Percentiles rank a stretch among this genome's conserved stretches.
These are phyloP conservation scores for Dendroctonus valens DNA, from an alignment of 1,140 invertebrate genomes.

Conservation along the genomic window DNA sequence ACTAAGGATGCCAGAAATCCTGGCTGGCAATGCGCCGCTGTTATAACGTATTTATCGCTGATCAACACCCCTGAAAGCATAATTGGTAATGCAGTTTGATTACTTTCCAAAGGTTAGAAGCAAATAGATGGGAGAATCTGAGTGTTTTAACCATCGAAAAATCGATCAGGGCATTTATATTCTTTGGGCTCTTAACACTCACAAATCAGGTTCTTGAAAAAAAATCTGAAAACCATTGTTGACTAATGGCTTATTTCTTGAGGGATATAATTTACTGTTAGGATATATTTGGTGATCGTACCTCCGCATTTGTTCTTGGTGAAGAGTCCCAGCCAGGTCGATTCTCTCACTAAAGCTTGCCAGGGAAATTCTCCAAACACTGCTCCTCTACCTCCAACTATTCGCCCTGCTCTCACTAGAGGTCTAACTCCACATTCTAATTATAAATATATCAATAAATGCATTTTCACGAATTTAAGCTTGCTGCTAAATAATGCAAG, in stretches of 20 bases:
- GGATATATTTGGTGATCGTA: constrained; percentile 5
- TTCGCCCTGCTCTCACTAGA: constrained; percentile 74
- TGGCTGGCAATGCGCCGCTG: constrained; percentile 92
- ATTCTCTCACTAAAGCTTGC: constrained; percentile 89
- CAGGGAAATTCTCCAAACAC: constrained; percentile 89
- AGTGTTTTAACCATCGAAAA: not conserved
- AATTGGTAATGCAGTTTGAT: constrained; percentile 1
- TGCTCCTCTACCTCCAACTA: constrained; percentile 86
- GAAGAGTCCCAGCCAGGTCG: constrained; percentile 89
- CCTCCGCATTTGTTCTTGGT: constrained; percentile 95
- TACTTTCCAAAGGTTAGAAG: not conserved
- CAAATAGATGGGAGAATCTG: constrained; percentile 42
- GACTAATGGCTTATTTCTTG: not conserved
- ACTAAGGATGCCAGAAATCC: constrained; percentile 87
- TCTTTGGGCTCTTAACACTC: too few species aligned
- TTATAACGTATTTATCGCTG: constrained; percentile 80
- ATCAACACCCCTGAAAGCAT: constrained; percentile 68
- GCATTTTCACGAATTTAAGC: too few species aligned
- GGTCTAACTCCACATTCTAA: constrained; percentile 86
- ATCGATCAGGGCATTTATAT: not conserved
- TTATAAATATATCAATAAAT: constrained; percentile 11
- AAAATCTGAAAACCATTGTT: not conserved
- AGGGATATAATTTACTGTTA: not conserved
- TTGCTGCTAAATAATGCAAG: too few species aligned
- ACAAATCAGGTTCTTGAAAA: not conserved